These are phyloP conservation scores for Poecile montanus DNA, from an alignment of 2,797 vertebrate genomes.

Conservation along the genomic window DNA sequence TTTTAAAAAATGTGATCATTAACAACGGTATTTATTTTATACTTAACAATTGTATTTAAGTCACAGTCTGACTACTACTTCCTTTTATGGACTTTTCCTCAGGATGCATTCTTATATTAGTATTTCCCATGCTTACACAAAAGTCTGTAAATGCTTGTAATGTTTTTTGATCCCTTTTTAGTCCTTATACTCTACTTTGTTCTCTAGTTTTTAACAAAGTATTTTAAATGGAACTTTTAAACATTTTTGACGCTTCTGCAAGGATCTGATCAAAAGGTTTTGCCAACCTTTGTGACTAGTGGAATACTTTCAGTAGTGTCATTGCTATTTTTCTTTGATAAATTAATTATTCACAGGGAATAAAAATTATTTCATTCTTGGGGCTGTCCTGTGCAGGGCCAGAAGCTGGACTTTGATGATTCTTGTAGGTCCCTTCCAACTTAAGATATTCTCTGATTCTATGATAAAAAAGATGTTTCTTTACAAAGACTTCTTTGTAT, in stretches of 20 bases:
- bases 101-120: not conserved
- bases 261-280: not conserved
- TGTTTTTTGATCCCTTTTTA: not conserved
- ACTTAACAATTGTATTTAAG: not conserved
- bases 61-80: not conserved
- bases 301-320: not conserved
- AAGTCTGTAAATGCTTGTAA: not conserved
- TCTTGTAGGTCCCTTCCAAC: not conserved
- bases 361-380: not conserved
- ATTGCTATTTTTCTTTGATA: not conserved
- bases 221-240: not conserved
- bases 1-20: not conserved
- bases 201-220: not conserved
- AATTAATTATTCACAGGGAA: not conserved
- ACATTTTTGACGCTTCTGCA: not conserved
- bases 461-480: not conserved
- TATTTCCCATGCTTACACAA: not conserved
- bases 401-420: not conserved
- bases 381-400: not conserved
- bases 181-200: not conserved
- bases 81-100: not conserved
- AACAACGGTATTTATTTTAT: not conserved
- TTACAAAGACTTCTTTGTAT: not conserved
- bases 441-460: not conserved
- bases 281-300: not conserved